Conservation (phyloP, 2,888 invertebrate species). For the Galeopsomyia nigrocyanea region DNA sequence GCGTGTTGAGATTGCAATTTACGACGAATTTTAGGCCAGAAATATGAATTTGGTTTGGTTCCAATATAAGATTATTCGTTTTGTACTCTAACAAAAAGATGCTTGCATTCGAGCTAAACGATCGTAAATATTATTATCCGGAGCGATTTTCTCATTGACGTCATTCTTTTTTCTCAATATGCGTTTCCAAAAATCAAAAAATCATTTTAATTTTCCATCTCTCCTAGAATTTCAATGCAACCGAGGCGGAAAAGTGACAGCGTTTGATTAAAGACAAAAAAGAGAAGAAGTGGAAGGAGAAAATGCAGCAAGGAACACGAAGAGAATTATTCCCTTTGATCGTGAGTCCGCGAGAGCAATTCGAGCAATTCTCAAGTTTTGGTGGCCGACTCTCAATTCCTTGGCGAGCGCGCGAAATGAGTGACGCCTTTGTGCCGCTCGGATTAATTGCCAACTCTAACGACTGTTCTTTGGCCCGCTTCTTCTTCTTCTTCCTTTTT, state of each 20-base stretch:
- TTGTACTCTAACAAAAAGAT: too few species aligned
- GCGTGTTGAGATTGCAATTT: too few species aligned
- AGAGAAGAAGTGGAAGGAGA: not conserved
- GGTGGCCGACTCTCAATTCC: not conserved
- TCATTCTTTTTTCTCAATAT: too few species aligned
- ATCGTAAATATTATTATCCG: too few species aligned
- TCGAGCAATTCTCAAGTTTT: constrained; percentile 22
- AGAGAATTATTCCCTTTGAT: constrained; percentile 24
- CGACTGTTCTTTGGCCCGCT: not conserved
- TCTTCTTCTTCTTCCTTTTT: not conserved
- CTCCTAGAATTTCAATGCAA: not conserved
- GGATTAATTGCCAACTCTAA: constrained; percentile 21
- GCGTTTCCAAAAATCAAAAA: too few species aligned
- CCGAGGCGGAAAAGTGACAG: not conserved
- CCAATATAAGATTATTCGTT: too few species aligned
- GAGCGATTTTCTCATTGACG: too few species aligned
- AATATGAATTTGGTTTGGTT: too few species aligned
- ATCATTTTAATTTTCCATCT: not conserved
- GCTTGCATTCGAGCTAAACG: too few species aligned
- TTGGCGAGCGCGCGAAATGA: not conserved
- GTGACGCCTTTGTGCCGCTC: constrained; percentile 11
- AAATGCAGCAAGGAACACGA: not conserved
- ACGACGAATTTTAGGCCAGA: too few species aligned
- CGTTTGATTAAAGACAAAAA: constrained; percentile 18
- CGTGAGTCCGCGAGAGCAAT: constrained; percentile 1